Percentiles rank a stretch among this genome's conserved stretches.
These are phyloP conservation scores for Gavia stellata DNA, from an alignment of 2,113 vertebrate species.

Conservation along the genomic window DNA sequence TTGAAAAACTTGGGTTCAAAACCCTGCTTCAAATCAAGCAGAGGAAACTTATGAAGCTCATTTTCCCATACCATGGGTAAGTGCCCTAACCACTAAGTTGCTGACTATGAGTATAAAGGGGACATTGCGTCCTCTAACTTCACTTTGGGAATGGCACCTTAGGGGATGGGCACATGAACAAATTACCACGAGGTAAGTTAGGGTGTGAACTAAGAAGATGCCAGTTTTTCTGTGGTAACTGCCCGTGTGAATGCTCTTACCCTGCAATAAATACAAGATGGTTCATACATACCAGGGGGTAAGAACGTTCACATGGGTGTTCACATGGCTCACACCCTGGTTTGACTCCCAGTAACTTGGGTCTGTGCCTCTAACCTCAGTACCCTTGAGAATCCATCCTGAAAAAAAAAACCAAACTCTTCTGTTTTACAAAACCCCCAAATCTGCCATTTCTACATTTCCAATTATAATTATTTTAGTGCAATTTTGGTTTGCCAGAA, in stretches of 20 bases:
- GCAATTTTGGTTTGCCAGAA: neutral
- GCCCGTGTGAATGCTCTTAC: constrained; percentile 49
- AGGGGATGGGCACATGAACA: constrained; percentile 56
- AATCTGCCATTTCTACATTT: neutral
- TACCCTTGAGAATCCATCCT: neutral
- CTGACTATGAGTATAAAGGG: constrained; percentile 31
- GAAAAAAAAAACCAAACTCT: neutral
- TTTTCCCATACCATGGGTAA: constrained; percentile 11
- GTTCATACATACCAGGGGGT: constrained; percentile 38
- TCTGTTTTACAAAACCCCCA: neutral
- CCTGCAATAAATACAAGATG: constrained; percentile 24
- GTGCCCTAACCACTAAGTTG: constrained; percentile 20
- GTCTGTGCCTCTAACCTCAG: constrained; percentile 9
- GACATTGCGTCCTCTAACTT: constrained; percentile 29
- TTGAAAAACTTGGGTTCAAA: neutral
- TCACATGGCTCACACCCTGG: constrained; percentile 43
- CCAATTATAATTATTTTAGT: neutral
- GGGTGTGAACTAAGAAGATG: constrained; percentile 52
- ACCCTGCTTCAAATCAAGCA: neutral
- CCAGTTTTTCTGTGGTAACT: constrained; percentile 62
- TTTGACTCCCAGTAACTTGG: constrained; percentile 32
- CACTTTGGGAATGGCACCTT: constrained; percentile 42
- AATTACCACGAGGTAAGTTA: constrained; percentile 49
- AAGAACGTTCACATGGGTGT: constrained; percentile 5
- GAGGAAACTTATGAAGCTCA: neutral